Percentiles rank a stretch among this genome's conserved stretches.
Conservation (phyloP, 2,113 vertebrate species). For the Pluvialis apricaria region DNA sequence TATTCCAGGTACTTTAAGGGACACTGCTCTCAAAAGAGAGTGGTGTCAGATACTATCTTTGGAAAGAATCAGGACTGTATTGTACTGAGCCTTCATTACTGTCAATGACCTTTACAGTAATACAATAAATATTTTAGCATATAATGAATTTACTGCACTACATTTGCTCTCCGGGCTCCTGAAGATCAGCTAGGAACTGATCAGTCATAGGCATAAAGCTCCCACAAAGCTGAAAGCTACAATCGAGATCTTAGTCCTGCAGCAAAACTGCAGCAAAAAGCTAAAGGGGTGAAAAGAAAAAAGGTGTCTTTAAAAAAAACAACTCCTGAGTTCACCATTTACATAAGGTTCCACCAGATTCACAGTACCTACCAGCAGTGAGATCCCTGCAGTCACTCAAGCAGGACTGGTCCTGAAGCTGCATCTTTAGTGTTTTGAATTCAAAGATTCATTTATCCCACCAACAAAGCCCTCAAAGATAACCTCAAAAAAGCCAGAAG, state of each 20-base stretch:
- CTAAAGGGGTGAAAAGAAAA: neutral
- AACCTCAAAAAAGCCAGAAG: neutral
- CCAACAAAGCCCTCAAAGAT: neutral
- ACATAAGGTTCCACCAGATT: neutral
- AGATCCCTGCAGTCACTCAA: neutral
- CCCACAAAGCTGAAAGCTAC: neutral
- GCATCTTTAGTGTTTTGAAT: neutral
- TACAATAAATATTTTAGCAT: neutral
- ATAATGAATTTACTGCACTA: neutral
- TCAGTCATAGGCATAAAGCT: neutral
- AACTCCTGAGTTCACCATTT: neutral
- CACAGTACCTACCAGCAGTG: neutral
- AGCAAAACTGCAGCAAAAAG: neutral
- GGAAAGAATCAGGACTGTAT: neutral
- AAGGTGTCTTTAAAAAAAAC: neutral
- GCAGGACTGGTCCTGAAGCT: neutral
- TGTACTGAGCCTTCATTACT: neutral
- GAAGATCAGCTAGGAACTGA: neutral
- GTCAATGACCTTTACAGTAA: neutral
- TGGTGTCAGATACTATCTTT: neutral
- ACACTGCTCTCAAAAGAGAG: neutral
- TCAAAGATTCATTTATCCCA: neutral
- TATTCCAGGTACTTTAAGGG: neutral
- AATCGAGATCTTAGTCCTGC: neutral
- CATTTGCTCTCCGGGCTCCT: neutral